Percentiles rank a stretch among this genome's conserved stretches.
phyloP scores from a whole-genome alignment of 2,113 vertebrate genomes.

The Hippocampus guttulatus region DNA sequence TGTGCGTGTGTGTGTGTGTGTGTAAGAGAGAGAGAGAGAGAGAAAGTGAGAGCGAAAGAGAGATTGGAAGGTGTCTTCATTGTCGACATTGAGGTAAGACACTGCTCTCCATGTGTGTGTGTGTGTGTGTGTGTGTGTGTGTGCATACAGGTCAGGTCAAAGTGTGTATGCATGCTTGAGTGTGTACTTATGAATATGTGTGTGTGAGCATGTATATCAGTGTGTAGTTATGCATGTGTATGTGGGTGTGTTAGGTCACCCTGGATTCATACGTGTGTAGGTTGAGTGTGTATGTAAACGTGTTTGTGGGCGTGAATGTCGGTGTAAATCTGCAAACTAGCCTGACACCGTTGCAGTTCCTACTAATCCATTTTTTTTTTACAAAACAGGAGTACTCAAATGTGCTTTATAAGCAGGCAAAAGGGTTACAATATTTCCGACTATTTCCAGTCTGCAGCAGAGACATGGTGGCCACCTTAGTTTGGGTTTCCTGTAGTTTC shows the following conservation, averaged over 20 bases:
- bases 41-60: too few relatives aligned
- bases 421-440: too few relatives aligned
- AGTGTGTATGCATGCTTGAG: background rate
- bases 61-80: conserved; percentile 38
- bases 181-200: background rate
- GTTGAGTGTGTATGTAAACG: background rate
- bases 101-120: background rate
- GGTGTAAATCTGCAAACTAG: background rate
- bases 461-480: too few relatives aligned
- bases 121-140: background rate
- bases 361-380: too few relatives aligned
- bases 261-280: background rate
- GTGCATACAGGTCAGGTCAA: conserved; percentile 2
- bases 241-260: background rate
- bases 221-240: background rate
- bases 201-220: background rate
- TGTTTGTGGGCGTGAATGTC: background rate
- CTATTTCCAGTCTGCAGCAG: too few relatives aligned
- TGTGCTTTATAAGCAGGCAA: too few relatives aligned
- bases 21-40: conserved; percentile 1
- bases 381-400: too few relatives aligned
- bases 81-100: conserved; percentile 58
- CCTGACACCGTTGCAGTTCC: too few relatives aligned
- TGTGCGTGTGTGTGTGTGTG: conserved; percentile 39
- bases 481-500: too few relatives aligned